Conservation (phyloP, 2,113 vertebrate genomes). For the Myrmecobius fasciatus region DNA sequence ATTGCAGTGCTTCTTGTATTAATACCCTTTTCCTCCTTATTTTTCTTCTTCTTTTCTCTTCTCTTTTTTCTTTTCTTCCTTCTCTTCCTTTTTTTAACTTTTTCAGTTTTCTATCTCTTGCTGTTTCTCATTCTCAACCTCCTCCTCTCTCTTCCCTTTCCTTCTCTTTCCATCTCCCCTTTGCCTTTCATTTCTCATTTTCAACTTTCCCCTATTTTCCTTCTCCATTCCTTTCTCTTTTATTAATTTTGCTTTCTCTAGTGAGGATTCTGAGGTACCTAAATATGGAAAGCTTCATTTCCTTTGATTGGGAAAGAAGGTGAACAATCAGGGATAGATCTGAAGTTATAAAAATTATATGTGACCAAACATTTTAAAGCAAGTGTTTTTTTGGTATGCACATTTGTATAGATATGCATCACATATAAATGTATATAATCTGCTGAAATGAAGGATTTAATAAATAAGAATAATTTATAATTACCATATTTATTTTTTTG, state of each 20-base stretch:
- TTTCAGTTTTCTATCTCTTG: background rate
- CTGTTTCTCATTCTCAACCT: background rate
- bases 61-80: background rate
- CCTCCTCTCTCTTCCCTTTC: background rate
- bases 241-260: background rate
- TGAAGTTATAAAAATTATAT: no score
- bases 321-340: no score
- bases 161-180: no score
- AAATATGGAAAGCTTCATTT: background rate
- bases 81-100: rapidly evolving
- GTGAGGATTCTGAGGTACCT: background rate
- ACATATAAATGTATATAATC: no score
- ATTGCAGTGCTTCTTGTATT: background rate
- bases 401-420: no score
- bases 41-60: background rate
- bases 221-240: background rate
- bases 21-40: background rate
- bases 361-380: no score
- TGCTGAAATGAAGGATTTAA: background rate
- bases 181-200: background rate
- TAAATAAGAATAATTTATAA: background rate
- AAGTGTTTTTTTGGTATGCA: no score
- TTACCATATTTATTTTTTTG: background rate
- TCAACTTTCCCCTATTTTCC: background rate
- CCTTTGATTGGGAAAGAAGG: background rate